Base-by-base conservation (phyloP, 2,888 invertebrate genomes). In the Polymixis flavicincta region DNA sequence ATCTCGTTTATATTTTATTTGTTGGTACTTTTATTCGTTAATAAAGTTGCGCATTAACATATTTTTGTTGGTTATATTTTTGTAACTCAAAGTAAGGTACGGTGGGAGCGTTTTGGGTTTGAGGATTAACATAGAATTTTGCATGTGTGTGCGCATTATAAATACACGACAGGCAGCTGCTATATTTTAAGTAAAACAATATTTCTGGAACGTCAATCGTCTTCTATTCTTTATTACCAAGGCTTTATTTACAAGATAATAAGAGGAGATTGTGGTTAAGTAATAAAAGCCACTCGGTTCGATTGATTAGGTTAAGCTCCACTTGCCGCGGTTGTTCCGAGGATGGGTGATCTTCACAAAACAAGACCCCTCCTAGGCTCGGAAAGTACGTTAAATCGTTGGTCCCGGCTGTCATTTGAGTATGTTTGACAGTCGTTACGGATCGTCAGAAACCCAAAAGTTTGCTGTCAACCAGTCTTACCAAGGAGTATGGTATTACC, bases 1-100 rank as follows among this genome's bases (percentile, higher is more conserved):
- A 54, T 85, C 71, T 78, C 64, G 60, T 83, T 80, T 68, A 74
- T 80, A 50, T 71, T 73, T 80, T 85, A 83, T 87, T 76, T 80
- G 83, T 71, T 32, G 54, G 71, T 63, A 74, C 66, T 71, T 76
- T 68, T 32, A 74, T 85, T 83, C 69, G 86, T 73, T 86, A 80
- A 71, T 80, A 60, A 76, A 78, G 73, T 80, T 81, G 60, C 37
- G 71, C 61, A 80, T 80, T 76, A 64, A 78, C 78, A 85, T 82
- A 82, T 82, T 81, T 82, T 76, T 74, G 76, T 66, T 59, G 74
- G 69, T 78, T 52, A 54, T 84, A 70, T 78, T 84, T 81, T 76
- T 76, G 54, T 69, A 32, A 54, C 60, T 78, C 67, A 52, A 68
- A 74, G 77, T 74, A 72, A 79, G 52, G 70, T 76, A 52, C 69